Percentiles rank a stretch among this genome's conserved stretches.
These are phyloP conservation scores for Cyrtonyx montezumae DNA, from an alignment of 2,113 vertebrate genomes.

Conservation along the genomic window DNA sequence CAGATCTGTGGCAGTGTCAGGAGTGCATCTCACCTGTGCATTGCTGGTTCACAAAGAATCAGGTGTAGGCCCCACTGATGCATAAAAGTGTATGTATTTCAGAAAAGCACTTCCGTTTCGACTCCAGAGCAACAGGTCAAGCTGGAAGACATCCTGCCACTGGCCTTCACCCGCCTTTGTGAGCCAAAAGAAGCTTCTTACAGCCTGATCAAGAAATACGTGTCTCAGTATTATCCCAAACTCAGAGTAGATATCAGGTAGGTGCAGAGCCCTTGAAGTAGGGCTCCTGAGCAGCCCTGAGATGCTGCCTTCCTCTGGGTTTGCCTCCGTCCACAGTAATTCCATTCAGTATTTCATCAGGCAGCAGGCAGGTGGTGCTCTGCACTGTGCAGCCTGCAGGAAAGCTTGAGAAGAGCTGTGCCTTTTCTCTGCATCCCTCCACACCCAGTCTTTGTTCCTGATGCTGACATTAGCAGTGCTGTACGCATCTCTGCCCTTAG, in stretches of 20 bases:
- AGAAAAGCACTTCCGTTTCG: slow-evolving; percentile 75
- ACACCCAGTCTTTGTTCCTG: neutral
- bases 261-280: neutral
- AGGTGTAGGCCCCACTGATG: neutral
- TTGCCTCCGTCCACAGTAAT: accelerated
- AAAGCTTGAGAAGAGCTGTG: neutral
- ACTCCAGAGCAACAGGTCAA: slow-evolving; percentile 84
- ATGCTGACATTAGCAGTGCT: accelerated
- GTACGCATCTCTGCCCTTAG: neutral
- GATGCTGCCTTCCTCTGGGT: neutral
- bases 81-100: slow-evolving; percentile 36
- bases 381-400: neutral
- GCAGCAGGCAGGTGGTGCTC: slow-evolving; percentile 2
- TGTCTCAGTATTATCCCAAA: slow-evolving; percentile 95
- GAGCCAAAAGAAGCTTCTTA: slow-evolving; percentile 99
- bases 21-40: neutral
- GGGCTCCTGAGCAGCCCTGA: neutral
- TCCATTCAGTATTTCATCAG: neutral
- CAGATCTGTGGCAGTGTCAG: neutral
- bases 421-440: neutral
- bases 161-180: slow-evolving; percentile 97
- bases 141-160: slow-evolving; percentile 90
- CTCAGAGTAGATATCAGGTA: slow-evolving; percentile 93
- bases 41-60: neutral
- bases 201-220: slow-evolving; percentile 95